phyloP scores from a whole-genome alignment of 1,140 invertebrate species.

The Drosophila busckii region DNA sequence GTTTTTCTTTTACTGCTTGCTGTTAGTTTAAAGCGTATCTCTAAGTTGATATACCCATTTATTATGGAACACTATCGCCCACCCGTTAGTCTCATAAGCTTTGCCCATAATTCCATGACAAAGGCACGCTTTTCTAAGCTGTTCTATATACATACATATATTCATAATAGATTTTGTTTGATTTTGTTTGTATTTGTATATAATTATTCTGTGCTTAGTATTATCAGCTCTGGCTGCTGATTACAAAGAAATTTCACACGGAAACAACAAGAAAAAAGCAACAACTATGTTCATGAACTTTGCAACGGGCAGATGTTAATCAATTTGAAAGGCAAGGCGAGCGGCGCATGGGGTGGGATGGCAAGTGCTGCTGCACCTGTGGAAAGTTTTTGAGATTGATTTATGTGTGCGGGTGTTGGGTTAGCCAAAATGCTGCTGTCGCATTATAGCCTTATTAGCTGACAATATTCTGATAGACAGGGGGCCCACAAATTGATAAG shows the following conservation, averaged over 20 bases:
- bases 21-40: too few relatives aligned
- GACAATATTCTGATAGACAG: constrained; percentile 43
- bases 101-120: constrained; percentile 21
- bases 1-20: too few relatives aligned
- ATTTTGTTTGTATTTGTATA: too few relatives aligned
- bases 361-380: constrained; percentile 28
- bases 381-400: constrained; percentile 57
- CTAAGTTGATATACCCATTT: too few relatives aligned
- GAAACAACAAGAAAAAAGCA: constrained; percentile 32
- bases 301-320: constrained; percentile 16
- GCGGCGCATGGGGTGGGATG: not conserved
- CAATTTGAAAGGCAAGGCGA: too few relatives aligned
- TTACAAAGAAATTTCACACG: constrained; percentile 70
- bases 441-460: constrained; percentile 61
- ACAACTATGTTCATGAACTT: constrained; percentile 45
- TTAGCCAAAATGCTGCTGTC: constrained; percentile 22
- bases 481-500: constrained; percentile 50
- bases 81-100: not conserved
- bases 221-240: constrained; percentile 45
- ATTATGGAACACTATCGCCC: not conserved
- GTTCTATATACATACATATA: constrained; percentile 6
- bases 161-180: too few relatives aligned
- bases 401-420: constrained; percentile 29
- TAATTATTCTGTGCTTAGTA: constrained; percentile 30
- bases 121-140: constrained; percentile 54